phyloP scores from a whole-genome alignment of 2,888 invertebrate species.

The Ophion obscuratus region DNA sequence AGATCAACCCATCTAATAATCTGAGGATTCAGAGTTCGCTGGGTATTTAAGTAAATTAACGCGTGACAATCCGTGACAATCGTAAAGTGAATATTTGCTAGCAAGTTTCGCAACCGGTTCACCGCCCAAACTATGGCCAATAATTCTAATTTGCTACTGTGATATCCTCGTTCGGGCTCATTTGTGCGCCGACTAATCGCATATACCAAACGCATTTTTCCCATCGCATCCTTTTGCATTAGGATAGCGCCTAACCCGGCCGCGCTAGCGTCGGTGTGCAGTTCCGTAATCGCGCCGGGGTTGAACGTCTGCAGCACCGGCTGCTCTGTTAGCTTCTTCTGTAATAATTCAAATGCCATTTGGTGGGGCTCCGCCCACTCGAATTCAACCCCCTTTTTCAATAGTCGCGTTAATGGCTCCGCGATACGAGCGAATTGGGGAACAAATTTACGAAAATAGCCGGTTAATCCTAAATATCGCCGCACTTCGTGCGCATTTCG shows the following conservation, averaged over 20 bases:
- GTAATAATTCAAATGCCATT: background rate
- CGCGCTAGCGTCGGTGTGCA: background rate
- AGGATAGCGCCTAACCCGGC: conserved; percentile 18
- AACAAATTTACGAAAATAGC: background rate
- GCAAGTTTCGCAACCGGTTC: conserved; percentile 9
- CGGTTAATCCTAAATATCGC: background rate
- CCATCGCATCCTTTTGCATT: conserved; percentile 64
- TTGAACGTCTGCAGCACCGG: conserved; percentile 34
- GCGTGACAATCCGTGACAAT: conserved; percentile 4
- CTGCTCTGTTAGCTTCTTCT: background rate
- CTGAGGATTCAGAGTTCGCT: conserved; percentile 5
- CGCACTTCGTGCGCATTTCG: background rate
- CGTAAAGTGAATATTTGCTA: background rate
- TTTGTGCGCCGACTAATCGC: conserved; percentile 68
- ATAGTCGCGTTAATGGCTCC: background rate
- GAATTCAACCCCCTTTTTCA: background rate
- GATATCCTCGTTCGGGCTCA: conserved; percentile 69
- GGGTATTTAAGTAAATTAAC: background rate
- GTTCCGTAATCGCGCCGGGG: conserved; percentile 26
- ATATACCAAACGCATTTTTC: conserved; percentile 3
- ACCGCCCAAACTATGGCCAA: conserved; percentile 1
- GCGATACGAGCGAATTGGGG: background rate
- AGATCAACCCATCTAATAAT: conserved; percentile 12
- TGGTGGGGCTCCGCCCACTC: background rate
- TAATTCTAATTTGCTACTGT: conserved; percentile 64